These are phyloP conservation scores for Cecropterus lyciades DNA, from an alignment of 1,140 invertebrate species.

Conservation along the genomic window DNA sequence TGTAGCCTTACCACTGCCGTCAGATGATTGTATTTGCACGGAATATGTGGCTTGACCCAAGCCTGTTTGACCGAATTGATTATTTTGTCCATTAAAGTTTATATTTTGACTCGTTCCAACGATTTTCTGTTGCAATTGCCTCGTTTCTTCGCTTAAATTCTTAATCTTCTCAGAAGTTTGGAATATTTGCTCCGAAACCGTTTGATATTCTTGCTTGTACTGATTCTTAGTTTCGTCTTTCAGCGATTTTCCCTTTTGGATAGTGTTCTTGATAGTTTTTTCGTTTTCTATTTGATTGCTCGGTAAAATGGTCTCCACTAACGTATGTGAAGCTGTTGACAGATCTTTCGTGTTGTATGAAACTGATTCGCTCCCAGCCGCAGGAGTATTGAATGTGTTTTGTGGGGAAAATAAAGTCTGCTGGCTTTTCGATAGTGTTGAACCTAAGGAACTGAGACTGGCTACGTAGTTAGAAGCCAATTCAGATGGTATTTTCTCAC, in stretches of 20 bases:
- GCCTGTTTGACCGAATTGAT: slow-evolving; percentile 55
- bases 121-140: slow-evolving; percentile 73
- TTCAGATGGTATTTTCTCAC: slow-evolving; percentile 72
- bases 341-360: slow-evolving; percentile 65
- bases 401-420: slow-evolving; percentile 50
- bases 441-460: slow-evolving; percentile 72
- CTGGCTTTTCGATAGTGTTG: slow-evolving; percentile 59
- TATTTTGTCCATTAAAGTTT: slow-evolving; percentile 42
- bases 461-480: slow-evolving; percentile 74
- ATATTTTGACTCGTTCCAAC: slow-evolving; percentile 58
- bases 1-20: slow-evolving; percentile 72
- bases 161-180: slow-evolving; percentile 72
- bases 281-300: slow-evolving; percentile 56
- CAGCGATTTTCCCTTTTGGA: slow-evolving; percentile 68
- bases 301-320: slow-evolving; percentile 58
- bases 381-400: slow-evolving; percentile 57
- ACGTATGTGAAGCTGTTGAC: slow-evolving; percentile 63
- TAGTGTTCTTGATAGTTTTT: slow-evolving; percentile 52
- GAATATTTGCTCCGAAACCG: slow-evolving; percentile 66
- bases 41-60: slow-evolving; percentile 88
- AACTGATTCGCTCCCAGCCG: slow-evolving; percentile 56
- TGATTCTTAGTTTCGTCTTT: slow-evolving; percentile 55
- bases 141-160: slow-evolving; percentile 71
- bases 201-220: slow-evolving; percentile 57
- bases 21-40: slow-evolving; percentile 89